phyloP scores from a whole-genome alignment of 2,113 vertebrate genomes.

The Anguilla japonica region DNA sequence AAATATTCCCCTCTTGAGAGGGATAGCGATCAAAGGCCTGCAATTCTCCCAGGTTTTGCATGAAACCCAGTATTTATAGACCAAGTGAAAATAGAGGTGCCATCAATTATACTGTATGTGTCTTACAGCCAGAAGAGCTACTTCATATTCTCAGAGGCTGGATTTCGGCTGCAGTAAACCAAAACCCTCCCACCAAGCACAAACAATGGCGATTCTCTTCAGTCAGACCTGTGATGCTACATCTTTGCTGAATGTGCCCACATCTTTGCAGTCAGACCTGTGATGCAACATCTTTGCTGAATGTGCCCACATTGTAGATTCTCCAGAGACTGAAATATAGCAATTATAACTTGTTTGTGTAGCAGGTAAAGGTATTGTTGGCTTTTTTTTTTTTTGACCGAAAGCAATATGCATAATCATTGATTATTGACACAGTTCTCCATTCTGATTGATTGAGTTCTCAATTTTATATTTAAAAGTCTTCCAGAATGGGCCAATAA shows the following conservation, averaged over 20 bases:
- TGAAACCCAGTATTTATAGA: background rate
- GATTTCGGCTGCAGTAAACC: background rate
- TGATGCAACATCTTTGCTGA: background rate
- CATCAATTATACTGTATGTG: background rate
- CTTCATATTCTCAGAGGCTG: conserved; percentile 17
- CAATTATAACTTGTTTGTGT: background rate
- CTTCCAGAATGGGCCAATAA: no score
- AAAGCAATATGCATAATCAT: background rate
- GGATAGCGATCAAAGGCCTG: background rate
- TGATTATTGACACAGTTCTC: background rate
- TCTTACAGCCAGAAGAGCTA: background rate
- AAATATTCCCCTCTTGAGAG: no score
- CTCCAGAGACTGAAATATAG: background rate
- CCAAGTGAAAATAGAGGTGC: background rate
- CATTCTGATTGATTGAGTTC: background rate
- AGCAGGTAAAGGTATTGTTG: background rate
- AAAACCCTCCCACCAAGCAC: background rate
- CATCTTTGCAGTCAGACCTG: no score
- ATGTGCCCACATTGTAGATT: background rate
- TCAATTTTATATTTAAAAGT: background rate
- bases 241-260: no score
- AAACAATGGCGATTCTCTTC: background rate
- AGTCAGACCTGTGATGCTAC: no score
- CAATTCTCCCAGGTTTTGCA: background rate
- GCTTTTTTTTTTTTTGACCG: background rate